These are phyloP conservation scores for Calephelis perditalis DNA, from an alignment of 2,888 invertebrate genomes.

Conservation along the genomic window DNA sequence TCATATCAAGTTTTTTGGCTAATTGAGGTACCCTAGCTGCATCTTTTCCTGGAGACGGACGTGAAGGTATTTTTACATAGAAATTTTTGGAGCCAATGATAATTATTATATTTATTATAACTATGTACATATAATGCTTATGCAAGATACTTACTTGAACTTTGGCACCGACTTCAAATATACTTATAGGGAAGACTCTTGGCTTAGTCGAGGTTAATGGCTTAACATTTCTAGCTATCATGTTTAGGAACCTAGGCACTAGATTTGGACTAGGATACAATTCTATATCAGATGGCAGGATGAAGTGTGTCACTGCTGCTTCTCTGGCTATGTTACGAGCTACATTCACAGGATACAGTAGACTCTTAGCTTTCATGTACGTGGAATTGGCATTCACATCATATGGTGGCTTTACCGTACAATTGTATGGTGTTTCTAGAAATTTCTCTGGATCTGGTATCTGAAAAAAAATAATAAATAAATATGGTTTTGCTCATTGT, in stretches of 20 bases:
- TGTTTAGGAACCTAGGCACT: conserved; percentile 88
- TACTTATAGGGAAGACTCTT: conserved; percentile 91
- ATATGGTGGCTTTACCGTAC: conserved; percentile 84
- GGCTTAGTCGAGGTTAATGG: conserved; percentile 78
- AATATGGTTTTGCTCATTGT: too few species aligned
- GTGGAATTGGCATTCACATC: conserved; percentile 80
- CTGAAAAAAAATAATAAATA: conserved; percentile 55
- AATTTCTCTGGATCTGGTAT: conserved; percentile 82
- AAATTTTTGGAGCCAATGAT: too few species aligned
- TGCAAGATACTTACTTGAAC: conserved; percentile 46
- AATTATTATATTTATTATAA: too few species aligned
- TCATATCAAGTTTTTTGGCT: too few species aligned
- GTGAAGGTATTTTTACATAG: too few species aligned
- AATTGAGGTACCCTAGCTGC: too few species aligned
- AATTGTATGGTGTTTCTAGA: conserved; percentile 82
- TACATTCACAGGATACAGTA: conserved; percentile 93
- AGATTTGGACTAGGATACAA: conserved; percentile 92
- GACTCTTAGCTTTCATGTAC: conserved; percentile 88
- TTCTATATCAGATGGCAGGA: conserved; percentile 93
- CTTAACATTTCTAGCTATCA: conserved; percentile 86
- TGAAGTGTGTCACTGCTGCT: conserved; percentile 87
- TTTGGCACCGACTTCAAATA: conserved; percentile 89
- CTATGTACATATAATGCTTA: too few species aligned
- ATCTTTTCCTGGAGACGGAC: too few species aligned
- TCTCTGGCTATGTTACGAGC: conserved; percentile 93